Conservation (phyloP, 53 echinoderm and acorn worm species). For the Arbacia lixula region DNA sequence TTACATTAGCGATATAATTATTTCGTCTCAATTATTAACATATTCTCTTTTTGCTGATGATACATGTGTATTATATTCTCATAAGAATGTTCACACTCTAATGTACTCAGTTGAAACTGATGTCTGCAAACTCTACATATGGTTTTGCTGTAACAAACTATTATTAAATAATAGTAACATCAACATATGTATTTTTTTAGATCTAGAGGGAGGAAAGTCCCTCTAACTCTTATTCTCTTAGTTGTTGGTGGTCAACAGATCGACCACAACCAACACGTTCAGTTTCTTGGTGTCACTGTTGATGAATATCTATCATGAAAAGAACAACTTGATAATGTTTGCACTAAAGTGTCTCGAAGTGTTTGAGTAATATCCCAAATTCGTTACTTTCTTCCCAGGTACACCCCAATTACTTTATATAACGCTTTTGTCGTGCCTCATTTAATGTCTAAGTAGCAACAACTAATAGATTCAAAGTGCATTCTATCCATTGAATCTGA, state of each 20-base stretch:
- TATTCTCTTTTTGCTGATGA: conserved; percentile 19
- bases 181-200: too few species aligned
- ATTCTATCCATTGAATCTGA: too few species aligned
- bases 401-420: too few species aligned
- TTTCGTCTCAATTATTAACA: not conserved
- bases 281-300: conserved; percentile 3
- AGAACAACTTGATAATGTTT: not conserved
- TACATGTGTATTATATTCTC: too few species aligned
- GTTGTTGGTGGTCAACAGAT: conserved; percentile 3
- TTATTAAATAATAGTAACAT: too few species aligned
- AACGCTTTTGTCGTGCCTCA: too few species aligned
- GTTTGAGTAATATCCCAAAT: not conserved
- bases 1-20: not conserved
- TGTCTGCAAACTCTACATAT: too few species aligned
- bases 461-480: too few species aligned
- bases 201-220: conserved; percentile 5
- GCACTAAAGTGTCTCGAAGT: not conserved
- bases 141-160: too few species aligned
- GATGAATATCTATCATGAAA: not conserved
- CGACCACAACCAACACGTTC: not conserved
- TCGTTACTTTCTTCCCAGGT: not conserved
- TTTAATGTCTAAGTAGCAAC: too few species aligned
- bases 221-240: not conserved
- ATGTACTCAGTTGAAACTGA: not conserved
- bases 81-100: not conserved